Percentiles rank a stretch among this genome's conserved stretches.
phyloP scores from a whole-genome alignment of 2,113 vertebrate genomes.

The Calyptommatus sinebrachiatus region DNA sequence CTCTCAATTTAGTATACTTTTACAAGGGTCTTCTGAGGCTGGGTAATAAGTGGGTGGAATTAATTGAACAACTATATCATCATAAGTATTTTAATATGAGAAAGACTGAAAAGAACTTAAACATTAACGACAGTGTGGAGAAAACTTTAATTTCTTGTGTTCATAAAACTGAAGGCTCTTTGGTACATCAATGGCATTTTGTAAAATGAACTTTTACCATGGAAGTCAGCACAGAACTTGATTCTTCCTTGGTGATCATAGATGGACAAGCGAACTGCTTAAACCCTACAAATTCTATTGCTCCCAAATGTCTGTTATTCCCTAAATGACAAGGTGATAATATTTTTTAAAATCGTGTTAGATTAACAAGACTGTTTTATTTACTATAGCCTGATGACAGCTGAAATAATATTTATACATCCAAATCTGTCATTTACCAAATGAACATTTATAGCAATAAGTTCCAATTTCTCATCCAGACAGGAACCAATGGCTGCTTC shows the following conservation, averaged over 20 bases:
- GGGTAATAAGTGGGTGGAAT: not conserved
- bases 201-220: not conserved
- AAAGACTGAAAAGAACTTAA: not conserved
- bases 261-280: too few species aligned
- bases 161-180: not conserved
- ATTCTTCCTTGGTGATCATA: too few species aligned
- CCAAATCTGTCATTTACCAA: not conserved
- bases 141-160: not conserved
- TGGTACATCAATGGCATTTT: not conserved
- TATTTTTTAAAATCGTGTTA: too few species aligned
- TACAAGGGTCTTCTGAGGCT: not conserved
- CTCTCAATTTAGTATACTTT: not conserved
- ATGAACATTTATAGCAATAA: not conserved
- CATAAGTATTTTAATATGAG: not conserved
- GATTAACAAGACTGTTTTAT: too few species aligned
- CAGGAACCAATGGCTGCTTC: not conserved
- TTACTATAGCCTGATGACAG: too few species aligned
- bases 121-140: not conserved
- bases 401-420: not conserved
- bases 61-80: constrained; percentile 11
- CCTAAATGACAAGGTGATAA: too few species aligned
- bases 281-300: too few species aligned
- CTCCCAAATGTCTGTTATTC: too few species aligned
- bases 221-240: not conserved
- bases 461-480: not conserved